Conservation (phyloP, 2,888 invertebrate genomes). For the Neoitamus cyanurus region DNA sequence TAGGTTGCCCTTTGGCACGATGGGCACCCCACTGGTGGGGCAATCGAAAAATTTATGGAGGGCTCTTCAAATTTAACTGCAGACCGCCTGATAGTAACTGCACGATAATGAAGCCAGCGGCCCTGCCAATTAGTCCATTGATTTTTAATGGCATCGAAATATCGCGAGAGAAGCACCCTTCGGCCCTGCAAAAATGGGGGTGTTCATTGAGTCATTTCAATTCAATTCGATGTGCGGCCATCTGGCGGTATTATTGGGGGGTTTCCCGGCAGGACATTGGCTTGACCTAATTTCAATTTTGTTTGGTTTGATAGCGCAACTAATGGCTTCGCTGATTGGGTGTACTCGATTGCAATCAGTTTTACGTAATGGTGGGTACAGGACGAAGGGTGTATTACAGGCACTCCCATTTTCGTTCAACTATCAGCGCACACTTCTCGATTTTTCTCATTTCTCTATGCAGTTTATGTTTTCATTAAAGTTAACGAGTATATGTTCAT, state of each 20-base stretch:
- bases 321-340: not conserved
- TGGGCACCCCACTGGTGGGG: not conserved
- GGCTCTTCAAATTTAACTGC: not conserved
- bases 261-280: not conserved
- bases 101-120: not conserved
- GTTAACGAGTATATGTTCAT: too few relatives aligned
- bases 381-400: not conserved
- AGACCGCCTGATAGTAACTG: not conserved
- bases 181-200: not conserved
- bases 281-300: not conserved
- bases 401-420: not conserved
- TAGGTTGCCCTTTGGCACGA: not conserved
- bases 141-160: not conserved
- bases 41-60: not conserved
- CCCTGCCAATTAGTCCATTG: conserved; percentile 5
- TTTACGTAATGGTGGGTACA: not conserved
- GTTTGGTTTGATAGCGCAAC: not conserved
- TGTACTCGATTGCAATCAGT: not conserved
- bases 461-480: too few relatives aligned
- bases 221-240: not conserved
- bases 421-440: not conserved
- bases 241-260: not conserved
- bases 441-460: not conserved
- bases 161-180: not conserved
- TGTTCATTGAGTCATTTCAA: not conserved